phyloP scores from a whole-genome alignment of 2,888 invertebrate genomes.

The Drosophila paranaensis region DNA sequence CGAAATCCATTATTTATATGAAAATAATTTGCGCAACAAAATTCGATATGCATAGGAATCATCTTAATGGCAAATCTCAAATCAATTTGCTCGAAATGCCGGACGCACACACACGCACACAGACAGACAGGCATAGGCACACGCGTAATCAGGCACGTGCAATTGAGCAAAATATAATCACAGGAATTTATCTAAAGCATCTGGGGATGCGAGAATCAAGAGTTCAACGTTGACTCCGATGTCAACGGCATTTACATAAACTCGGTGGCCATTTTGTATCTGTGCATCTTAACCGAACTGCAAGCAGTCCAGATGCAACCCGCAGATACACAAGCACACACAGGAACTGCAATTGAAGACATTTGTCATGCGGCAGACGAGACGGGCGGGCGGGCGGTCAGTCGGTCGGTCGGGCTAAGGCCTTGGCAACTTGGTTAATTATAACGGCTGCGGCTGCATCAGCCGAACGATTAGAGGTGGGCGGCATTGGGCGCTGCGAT shows the following conservation, averaged over 20 bases:
- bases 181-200: conserved; percentile 74
- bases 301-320: conserved; percentile 55
- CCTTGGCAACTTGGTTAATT: conserved; percentile 74
- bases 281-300: conserved; percentile 28
- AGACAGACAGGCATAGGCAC: not conserved
- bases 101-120: conserved; percentile 21
- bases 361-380: conserved; percentile 69
- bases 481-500: not conserved
- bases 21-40: conserved; percentile 68
- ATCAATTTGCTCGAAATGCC: conserved; percentile 64
- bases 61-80: conserved; percentile 67
- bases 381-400: not conserved
- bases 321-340: conserved; percentile 51
- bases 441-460: conserved; percentile 67
- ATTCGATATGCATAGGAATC: conserved; percentile 61
- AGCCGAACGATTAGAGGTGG: conserved; percentile 57
- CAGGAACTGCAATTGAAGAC: conserved; percentile 78
- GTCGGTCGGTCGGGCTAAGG: conserved; percentile 11
- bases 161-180: conserved; percentile 76
- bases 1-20: conserved; percentile 71
- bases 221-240: conserved; percentile 31
- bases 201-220: conserved; percentile 51
- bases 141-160: conserved; percentile 52
- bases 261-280: conserved; percentile 68
- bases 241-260: conserved; percentile 70